Evolutionary conservation across 2,888 invertebrate species (phyloP).

Genomic region (Drepanosiphum platanoidis): DNA sequence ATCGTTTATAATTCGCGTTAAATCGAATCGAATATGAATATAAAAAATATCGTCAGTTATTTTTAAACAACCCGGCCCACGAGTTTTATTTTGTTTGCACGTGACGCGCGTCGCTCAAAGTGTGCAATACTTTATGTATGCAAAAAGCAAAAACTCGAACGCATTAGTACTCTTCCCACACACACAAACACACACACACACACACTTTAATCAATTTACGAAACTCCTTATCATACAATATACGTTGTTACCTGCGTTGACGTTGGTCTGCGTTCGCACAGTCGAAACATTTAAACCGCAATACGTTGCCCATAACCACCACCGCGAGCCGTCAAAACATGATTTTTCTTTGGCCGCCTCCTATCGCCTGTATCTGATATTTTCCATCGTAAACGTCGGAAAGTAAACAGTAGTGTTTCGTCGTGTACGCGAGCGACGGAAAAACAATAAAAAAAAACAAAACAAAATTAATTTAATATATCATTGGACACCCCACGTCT

Average conservation of each 20-base stretch:
- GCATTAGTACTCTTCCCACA: background rate
- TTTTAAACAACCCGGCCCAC: background rate
- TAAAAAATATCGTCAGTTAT: no score
- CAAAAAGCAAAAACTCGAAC: background rate
- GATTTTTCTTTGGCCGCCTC: background rate
- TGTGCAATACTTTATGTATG: background rate
- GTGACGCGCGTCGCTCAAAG: background rate
- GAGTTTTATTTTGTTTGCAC: background rate
- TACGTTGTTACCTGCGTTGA: slow-evolving; percentile 59
- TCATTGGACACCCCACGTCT: background rate
- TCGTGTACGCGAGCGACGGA: no score
- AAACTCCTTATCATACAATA: slow-evolving; percentile 51
- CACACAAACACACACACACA: no score
- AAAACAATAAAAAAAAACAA: background rate
- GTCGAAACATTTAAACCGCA: slow-evolving; percentile 49
- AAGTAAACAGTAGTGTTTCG: no score
- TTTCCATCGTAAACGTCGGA: background rate
- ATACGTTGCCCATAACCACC: slow-evolving; percentile 57
- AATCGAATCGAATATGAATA: no score
- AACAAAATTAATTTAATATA: background rate
- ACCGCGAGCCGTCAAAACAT: slow-evolving; percentile 51
- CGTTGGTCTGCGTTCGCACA: slow-evolving; percentile 57
- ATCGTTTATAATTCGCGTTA: no score
- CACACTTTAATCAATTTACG: slow-evolving; percentile 19
- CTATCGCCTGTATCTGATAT: background rate